Evolutionary conservation across 2,113 vertebrate species (phyloP).

Genomic region (Larimichthys crocea): DNA sequence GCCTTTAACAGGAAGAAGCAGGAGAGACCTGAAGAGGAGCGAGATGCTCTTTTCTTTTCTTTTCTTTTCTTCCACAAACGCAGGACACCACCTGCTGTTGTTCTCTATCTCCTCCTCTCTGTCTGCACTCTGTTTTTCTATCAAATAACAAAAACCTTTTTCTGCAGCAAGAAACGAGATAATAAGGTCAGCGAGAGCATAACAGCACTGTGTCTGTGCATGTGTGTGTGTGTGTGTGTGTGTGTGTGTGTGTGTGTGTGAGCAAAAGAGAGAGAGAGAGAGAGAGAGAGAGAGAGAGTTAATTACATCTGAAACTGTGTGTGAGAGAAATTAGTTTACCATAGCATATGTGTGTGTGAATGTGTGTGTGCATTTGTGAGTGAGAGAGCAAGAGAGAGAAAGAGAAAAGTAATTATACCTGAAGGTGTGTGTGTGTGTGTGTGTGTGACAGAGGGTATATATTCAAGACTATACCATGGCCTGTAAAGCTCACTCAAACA

Average conservation of each 20-base stretch:
- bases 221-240: background rate
- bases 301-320: slow-evolving; percentile 13
- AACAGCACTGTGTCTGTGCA: background rate
- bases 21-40: background rate
- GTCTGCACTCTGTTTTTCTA: background rate
- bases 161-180: slow-evolving; percentile 13
- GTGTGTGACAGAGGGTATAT: no score
- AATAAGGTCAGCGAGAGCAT: slow-evolving; percentile 27
- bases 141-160: background rate
- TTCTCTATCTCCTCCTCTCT: background rate
- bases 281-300: background rate
- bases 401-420: slow-evolving; percentile 12
- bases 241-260: no score
- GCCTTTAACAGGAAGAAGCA: background rate
- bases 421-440: background rate
- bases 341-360: background rate
- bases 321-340: slow-evolving; percentile 28
- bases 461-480: no score
- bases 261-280: background rate
- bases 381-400: background rate
- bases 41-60: background rate
- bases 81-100: background rate
- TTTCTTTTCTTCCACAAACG: background rate
- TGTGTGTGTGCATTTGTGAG: background rate
- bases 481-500: background rate